Conservation (phyloP, 35 echinoderm and acorn worm species). For the Amphiura filiformis region DNA sequence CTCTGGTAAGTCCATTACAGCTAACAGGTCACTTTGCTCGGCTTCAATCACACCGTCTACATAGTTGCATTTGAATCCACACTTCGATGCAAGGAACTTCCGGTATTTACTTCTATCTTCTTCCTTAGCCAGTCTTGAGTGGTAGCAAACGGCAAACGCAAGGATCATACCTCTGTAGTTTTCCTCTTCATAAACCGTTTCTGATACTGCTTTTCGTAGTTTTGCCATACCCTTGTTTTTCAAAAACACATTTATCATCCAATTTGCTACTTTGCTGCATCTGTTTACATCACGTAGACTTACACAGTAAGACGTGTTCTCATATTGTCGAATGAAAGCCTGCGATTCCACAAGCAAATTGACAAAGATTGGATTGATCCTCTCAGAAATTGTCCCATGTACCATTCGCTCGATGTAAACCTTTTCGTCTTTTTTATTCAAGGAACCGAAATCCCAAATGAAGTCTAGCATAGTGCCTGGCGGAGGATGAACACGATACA, state of each 20-base stretch:
- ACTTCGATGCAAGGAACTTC: background rate
- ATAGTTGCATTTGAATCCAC: background rate
- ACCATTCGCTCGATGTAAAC: slow-evolving; percentile 34
- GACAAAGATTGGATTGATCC: background rate
- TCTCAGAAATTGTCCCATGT: background rate
- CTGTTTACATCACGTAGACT: slow-evolving; percentile 29
- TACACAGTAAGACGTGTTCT: slow-evolving; percentile 20
- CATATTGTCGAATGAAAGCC: slow-evolving; percentile 5
- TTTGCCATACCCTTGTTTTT: background rate
- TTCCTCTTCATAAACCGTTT: background rate
- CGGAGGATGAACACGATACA: slow-evolving; percentile 41
- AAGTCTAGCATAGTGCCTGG: slow-evolving; percentile 36
- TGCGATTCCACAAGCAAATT: slow-evolving; percentile 21
- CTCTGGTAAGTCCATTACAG: slow-evolving; percentile 18
- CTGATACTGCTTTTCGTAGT: background rate
- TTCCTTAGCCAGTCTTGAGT: background rate
- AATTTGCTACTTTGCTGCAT: slow-evolving; percentile 6
- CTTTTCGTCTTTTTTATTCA: slow-evolving; percentile 32
- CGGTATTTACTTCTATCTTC: slow-evolving; percentile 11
- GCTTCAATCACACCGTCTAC: slow-evolving; percentile 7
- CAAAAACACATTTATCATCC: slow-evolving; percentile 11
- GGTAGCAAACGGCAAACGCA: slow-evolving; percentile 24
- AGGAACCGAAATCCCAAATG: slow-evolving; percentile 34
- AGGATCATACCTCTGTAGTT: slow-evolving; percentile 13
- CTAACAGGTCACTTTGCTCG: slow-evolving; percentile 22